phyloP scores from a whole-genome alignment of 64 coral and sea anemone genomes.

The Cladopsammia gracilis region DNA sequence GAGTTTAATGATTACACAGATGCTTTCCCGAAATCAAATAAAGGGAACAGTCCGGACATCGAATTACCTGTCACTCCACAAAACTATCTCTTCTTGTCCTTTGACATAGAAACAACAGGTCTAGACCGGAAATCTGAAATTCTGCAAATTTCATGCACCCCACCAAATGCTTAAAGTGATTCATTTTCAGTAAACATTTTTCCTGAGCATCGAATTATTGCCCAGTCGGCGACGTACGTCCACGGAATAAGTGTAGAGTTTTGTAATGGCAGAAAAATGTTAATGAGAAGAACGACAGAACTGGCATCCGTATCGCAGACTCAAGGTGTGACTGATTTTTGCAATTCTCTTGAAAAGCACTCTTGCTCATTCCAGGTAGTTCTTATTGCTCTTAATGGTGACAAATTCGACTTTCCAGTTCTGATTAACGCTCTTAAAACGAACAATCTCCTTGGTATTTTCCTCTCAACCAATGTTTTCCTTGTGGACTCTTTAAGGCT shows the following conservation, averaged over 20 bases:
- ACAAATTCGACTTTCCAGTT: slow-evolving; percentile 32
- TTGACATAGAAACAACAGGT: slow-evolving; percentile 57
- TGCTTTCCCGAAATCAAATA: neutral
- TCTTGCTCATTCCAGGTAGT: neutral
- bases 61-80: neutral
- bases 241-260: slow-evolving; percentile 2
- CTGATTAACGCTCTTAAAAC: neutral
- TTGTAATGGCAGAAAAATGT: neutral
- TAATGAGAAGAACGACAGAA: neutral
- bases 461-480: neutral
- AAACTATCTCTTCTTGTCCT: neutral
- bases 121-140: neutral
- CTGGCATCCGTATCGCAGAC: neutral
- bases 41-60: too few relatives aligned
- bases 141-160: neutral
- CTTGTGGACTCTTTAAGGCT: too few relatives aligned
- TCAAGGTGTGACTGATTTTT: neutral
- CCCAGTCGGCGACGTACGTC: neutral
- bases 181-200: too few relatives aligned
- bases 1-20: too few relatives aligned
- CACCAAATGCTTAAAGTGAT: too few relatives aligned
- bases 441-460: neutral
- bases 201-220: neutral
- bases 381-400: slow-evolving; percentile 30
- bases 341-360: neutral